Evolutionary conservation across 2,797 vertebrate species (phyloP).

Genomic region (Acipenser ruthenus): DNA sequence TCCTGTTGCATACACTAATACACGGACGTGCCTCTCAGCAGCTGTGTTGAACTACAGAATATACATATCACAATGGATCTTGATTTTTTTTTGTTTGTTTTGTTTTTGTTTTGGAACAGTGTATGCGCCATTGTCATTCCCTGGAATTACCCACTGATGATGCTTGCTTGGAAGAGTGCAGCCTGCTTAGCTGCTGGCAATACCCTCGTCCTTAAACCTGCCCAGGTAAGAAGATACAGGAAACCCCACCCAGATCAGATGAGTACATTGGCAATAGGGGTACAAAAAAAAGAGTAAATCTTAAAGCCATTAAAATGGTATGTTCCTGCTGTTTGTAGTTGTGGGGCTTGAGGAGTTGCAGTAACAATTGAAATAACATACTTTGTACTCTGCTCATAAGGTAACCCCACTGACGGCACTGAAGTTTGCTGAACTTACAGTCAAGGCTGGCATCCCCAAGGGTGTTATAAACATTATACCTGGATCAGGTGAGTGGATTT

Average conservation of each 20-base stretch:
- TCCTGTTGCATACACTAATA: too few relatives aligned
- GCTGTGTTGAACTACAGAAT: too few relatives aligned
- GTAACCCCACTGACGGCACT: conserved; percentile 89
- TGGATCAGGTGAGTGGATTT: conserved; percentile 75
- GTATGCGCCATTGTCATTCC: conserved; percentile 93
- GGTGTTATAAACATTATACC: conserved; percentile 93
- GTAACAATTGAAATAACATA: background rate
- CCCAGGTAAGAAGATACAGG: conserved; percentile 77
- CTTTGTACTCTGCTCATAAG: conserved; percentile 40
- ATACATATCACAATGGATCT: too few relatives aligned
- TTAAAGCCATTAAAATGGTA: background rate
- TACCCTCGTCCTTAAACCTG: conserved; percentile 87
- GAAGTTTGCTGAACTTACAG: conserved; percentile 90
- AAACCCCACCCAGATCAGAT: conserved; percentile 62
- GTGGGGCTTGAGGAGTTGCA: too few relatives aligned
- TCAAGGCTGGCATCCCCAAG: conserved; percentile 84
- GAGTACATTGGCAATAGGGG: too few relatives aligned
- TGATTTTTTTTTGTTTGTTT: conserved; percentile 8
- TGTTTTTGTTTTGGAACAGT: conserved; percentile 50
- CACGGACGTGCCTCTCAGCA: too few relatives aligned
- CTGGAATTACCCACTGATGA: conserved; percentile 98
- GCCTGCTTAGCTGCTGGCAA: conserved; percentile 92
- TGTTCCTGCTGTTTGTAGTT: background rate
- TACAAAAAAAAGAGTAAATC: background rate
- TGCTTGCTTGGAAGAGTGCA: conserved; percentile 94